Base-by-base conservation (phyloP, 2,888 invertebrate species). In the Epinotia nisella region DNA sequence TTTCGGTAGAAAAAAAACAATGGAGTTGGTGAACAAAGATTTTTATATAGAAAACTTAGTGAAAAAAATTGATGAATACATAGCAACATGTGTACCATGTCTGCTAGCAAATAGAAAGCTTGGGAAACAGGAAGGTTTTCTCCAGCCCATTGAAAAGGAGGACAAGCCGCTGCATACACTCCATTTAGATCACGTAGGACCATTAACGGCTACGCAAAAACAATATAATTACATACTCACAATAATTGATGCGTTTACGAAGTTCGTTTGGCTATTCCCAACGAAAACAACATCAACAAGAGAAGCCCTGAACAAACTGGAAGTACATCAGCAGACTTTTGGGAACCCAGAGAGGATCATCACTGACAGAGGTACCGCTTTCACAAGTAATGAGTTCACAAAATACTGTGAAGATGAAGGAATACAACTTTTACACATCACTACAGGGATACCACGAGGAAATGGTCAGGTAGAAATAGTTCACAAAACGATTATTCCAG, bases 191-290 rank as follows among this genome's bases (percentile, higher is more conserved):
- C 88, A 86, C 62, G 56, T 89, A 0, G 87, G 86, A 10, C 86
- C 85, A 0, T 49, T 85, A 15, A 76, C 80, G 0, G 78, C 79
- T 3, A 87, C 85, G 0, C 77, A 77, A 1, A 86, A 85, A 70
- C 64, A 71, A n/a, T 86, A 24, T 24, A 24, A 2, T 24, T 24
- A 24, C 21, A 24, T 24, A 24, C 21, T 24, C 21, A 24, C 21
- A 86, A 76, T 87, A 0, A 74, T 87, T 0, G 87, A 89, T 75
- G 81, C 75, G 0, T 87, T 85, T 58, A 85, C 84, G 0, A 88
- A 87, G 66, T 87, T 86, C 78, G 79, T 78, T 1, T 87, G 88
- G 85, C 15, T 87, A 0, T 87, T 80, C 67, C 85, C 86, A 1
- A 80, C 79, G 0, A 86, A 85, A 67, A 74, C 79, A 2, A 81